Evolutionary conservation across 2,888 invertebrate species (phyloP), one percentile per base, ranked within the genome.

Genomic region (Cosmopolites sordidus): DNA sequence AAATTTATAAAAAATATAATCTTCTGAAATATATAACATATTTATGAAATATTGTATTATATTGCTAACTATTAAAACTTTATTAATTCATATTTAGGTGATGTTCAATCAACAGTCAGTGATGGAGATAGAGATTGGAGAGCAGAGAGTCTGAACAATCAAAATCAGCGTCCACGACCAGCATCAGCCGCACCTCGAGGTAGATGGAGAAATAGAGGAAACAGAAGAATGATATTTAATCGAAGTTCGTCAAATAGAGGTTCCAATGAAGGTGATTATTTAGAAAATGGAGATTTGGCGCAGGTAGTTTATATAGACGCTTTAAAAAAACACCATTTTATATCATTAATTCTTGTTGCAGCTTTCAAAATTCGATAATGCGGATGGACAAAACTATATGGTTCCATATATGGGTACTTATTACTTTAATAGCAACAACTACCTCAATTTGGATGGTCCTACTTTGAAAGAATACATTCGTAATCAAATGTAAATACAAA

Each of bases 401-500:
- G 74, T 79, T 67, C 80, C 80, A 49, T 81, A 78, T 60, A 77
- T 80, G 77, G 81, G 80, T 41, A 78, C 79, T 6, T 84, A 80
- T 72, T 80, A 79, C 66, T 86, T 81, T 56, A 82, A 80, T 50
- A 79, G 80, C 45, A 70, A 69, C 58, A 72, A 66, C 61, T 73
- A 72, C 60, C 62, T 70, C 9, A 70, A 66, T 58, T 58, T 73
- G 27, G 74, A 74, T 61, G 66, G 65, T 38, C 72, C 77, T 2
- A 85, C 86, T 56, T 76, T 92, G 9, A 91, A 89, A 75, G 92
- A 92, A 58, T 83, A 87, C 62, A 86, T 94, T 61, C 87, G 84
- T 73, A 92, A 92, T 68, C 94, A 95, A 78, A 89, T 94, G 92
- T 93, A 76, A 86, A 88, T 83, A 59, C 5, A 14, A 11, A n/a